phyloP scores from a whole-genome alignment of 30 jellyfish, hydroid and myxozoan species.

The Aurelia coerulea region DNA sequence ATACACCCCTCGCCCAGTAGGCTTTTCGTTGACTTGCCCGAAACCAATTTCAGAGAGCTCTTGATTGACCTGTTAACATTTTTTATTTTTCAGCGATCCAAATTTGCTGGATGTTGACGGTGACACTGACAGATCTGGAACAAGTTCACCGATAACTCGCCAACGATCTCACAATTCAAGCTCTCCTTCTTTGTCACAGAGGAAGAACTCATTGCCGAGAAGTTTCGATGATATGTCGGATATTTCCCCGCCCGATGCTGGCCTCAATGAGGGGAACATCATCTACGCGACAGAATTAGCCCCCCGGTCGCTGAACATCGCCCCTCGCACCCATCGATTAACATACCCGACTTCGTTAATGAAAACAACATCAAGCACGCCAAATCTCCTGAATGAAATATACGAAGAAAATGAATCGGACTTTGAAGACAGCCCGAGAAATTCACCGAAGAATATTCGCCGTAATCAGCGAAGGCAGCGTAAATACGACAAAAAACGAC shows the following conservation, averaged over 20 bases:
- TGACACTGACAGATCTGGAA: conserved; percentile 40
- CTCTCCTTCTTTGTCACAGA: conserved; percentile 29
- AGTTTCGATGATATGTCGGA: conserved; percentile 75
- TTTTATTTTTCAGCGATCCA: conserved; percentile 46
- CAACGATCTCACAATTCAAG: conserved; percentile 4
- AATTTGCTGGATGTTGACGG: conserved; percentile 64
- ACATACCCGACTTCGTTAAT: conserved; percentile 70
- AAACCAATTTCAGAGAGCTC: no score
- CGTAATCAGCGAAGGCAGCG: conserved; percentile 88
- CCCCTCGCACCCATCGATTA: conserved; percentile 82
- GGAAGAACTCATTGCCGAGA: conserved; percentile 59
- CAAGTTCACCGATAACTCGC: conserved; percentile 67
- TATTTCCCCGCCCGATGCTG: conserved; percentile 36
- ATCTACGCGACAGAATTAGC: conserved; percentile 72
- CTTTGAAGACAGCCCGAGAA: conserved; percentile 93
- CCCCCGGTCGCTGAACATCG: conserved; percentile 71
- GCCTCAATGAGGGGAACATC: conserved; percentile 38
- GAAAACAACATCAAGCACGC: conserved; percentile 88
- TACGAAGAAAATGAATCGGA: conserved; percentile 95
- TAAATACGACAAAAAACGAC: conserved; percentile 71
- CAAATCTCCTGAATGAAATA: conserved; percentile 91
- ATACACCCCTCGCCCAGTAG: no score
- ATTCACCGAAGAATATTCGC: conserved; percentile 80
- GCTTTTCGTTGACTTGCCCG: no score
- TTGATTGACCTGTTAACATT: no score